These are phyloP conservation scores for Mantis religiosa DNA, from an alignment of 2,888 invertebrate species.

Conservation along the genomic window DNA sequence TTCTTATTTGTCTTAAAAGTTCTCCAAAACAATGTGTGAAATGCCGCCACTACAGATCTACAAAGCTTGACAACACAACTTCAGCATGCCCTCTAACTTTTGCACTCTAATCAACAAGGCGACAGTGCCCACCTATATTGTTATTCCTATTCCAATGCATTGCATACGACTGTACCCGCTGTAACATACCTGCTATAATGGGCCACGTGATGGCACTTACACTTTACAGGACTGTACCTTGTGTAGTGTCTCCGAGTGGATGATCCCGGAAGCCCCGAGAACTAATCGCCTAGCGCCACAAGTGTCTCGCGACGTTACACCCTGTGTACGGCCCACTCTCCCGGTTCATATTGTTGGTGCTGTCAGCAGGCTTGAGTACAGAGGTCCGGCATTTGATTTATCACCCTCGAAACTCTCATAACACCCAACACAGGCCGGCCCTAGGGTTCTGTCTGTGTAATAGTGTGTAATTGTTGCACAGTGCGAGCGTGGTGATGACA, in stretches of 20 bases:
- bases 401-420: conserved; percentile 16
- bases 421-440: background rate
- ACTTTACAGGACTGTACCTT: background rate
- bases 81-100: too few relatives aligned
- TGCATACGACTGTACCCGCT: too few relatives aligned
- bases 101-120: too few relatives aligned
- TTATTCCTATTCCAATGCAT: too few relatives aligned
- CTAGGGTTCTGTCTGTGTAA: background rate
- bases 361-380: conserved; percentile 8
- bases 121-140: too few relatives aligned
- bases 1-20: too few relatives aligned
- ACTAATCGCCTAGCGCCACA: background rate
- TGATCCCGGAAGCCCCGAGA: background rate
- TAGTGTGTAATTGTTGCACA: conserved; percentile 22
- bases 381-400: conserved; percentile 15
- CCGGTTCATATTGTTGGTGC: background rate
- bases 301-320: background rate
- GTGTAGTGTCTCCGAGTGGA: background rate
- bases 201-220: background rate
- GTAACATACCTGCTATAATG: background rate
- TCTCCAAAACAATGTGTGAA: too few relatives aligned
- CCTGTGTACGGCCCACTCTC: background rate
- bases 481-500: conserved; percentile 17
- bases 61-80: too few relatives aligned
- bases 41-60: too few relatives aligned